Base-by-base conservation (phyloP, 2,113 vertebrate genomes). In the Hymenochirus boettgeri region DNA sequence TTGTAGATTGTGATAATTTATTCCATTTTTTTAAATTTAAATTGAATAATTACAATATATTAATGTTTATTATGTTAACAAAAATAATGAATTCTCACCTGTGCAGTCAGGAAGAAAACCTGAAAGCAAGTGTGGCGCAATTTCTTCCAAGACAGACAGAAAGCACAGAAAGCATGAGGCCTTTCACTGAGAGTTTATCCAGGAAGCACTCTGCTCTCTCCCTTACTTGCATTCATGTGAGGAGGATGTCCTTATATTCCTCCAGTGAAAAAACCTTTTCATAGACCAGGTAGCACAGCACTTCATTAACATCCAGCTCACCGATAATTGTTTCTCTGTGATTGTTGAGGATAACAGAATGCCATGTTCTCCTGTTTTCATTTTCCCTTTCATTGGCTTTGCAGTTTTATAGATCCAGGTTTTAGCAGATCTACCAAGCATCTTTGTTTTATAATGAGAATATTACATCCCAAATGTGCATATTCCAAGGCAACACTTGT, bases 71-170 rank as follows among this genome's bases (percentile, higher is more conserved):
- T n/a, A n/a, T n/a, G n/a, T n/a, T n/a, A n/a, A n/a, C n/a, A n/a
- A n/a, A n/a, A n/a, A n/a, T n/a, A n/a, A n/a, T 35, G 33, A 2
- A 35, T 35, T 67, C 87, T 79, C 91, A 97, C 95, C 93, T 92
- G 93, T 86, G 76, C 75, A 85, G 59, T 92, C 88, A 76, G 93
- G 78, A 64, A 93, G 88, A 74, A 95, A 86, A 71, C 86, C 89
- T 76, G 89, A 83, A 24, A 96, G 87, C 81, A 94, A 84, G 76
- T 90, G 87, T 71, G 95, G 94, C 72, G 83, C 90, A 74, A 91
- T 85, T 70, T 95, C 90, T 67, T 97, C 92, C 85, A 95, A 79
- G 62, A 92, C 72, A 9, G 84, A 76, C 87, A 96, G 80, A 96
- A 94, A 17, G 82, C 83, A 57, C 78, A 88, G 78, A 94, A 91